Base-by-base conservation (phyloP, 2,113 vertebrate genomes). In the Menura novaehollandiae region DNA sequence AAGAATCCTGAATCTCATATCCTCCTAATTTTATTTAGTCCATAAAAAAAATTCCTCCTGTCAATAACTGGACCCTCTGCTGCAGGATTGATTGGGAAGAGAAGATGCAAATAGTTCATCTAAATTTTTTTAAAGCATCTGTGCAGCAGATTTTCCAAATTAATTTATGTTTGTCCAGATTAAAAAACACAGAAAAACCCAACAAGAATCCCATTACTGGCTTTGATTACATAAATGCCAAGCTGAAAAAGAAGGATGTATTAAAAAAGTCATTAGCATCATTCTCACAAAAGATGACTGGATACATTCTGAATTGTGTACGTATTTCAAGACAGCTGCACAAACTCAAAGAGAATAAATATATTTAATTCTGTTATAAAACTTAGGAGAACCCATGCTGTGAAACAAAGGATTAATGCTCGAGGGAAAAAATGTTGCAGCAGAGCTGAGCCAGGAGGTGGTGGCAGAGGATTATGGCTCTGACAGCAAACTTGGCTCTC, bases 371-470 rank as follows among this genome's bases (percentile, higher is more conserved):
- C 6, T 15, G 7, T 15, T 63, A 11, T 17, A 35, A 75, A 66
- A 39, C 27, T 41, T 32, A 47, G 30, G 33, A 82, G 77, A 74
- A 43, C 1, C 4, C 28, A 14, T 12, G n/a, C 32, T 73, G 66
- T 7, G 44, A 56, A 78, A 15, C 8, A 19, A 1, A 69, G 4
- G 23, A 49, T n/a, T 46, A 51, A 75, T 0, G 11, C 30, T 53
- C 1, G 3, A 59, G 47, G 88, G 33, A 3, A 43, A 52, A 78
- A 51, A n/a, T 23, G 47, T 6, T 46, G 47, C 17, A 85, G 75
- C 86, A 60, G 4, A 56, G 49, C 56, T 79, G 27, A 51, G 88
- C 81, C 96, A 96, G 93, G 18, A 94, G 97, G 75, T 77, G 96
- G 95, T 67, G 93, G 72, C 88, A 96, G 76, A 96, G 89, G 55